Base-by-base conservation (phyloP, 2,113 vertebrate genomes). In the Sorex fumeus region DNA sequence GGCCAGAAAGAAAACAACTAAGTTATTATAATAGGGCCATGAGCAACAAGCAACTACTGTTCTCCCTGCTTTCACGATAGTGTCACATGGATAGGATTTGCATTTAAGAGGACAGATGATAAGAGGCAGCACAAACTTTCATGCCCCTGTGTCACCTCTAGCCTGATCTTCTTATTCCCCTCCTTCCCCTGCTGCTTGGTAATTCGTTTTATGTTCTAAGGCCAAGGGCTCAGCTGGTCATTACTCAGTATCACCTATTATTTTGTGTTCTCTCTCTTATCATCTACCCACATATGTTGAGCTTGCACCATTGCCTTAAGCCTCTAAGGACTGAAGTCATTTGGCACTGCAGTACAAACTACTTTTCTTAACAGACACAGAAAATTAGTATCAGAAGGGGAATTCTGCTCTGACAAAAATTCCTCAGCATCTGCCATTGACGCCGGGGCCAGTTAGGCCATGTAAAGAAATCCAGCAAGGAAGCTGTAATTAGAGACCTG, bases 321-420 rank as follows among this genome's bases (percentile, higher is more conserved):
- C 64, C n/a, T 9, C 3, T 0, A 8, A 72, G 69, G 27, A 43
- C n/a, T 11, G 78, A 53, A 9, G 34, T 34, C 47, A 50, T 50
- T 50, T n/a, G 28, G 50, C 50, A 71, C 50, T 78, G 8, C 25
- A 18, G 21, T 15, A 43, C 64, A 67, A 32, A 10, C 32, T 40
- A 76, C 57, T 88, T 36, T 36, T 40, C 25, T 75, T 75, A 28
- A 18, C n/a, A 53, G 62, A 64, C 11, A 45, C 32, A 77, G 69
- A 72, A 45, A 23, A 8, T 50, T 74, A 64, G 43, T 40, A 78
- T 60, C 70, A 25, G 64, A 50, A 78, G 16, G 18, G 12, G 57
- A 27, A 79, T 40, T 89, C 36, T 79, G 66, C 32, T 79, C 15
- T 43, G 32, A 90, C 45, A 34, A 70, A 84, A 43, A 86, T 23